These are phyloP conservation scores for Drosophila colorata DNA, from an alignment of 2,888 invertebrate species.

Conservation along the genomic window DNA sequence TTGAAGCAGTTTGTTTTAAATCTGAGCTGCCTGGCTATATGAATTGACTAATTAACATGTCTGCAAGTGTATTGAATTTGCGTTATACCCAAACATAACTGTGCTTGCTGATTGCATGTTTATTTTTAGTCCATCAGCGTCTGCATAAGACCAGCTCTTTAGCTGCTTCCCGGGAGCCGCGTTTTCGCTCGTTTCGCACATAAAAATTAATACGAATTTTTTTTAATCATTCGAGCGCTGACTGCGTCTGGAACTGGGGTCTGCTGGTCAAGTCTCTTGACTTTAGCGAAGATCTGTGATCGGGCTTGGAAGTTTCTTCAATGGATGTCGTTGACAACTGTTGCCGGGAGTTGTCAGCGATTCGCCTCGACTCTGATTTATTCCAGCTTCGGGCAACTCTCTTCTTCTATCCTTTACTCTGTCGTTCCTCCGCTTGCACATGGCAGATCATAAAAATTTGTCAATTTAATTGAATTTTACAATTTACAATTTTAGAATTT, in stretches of 20 bases:
- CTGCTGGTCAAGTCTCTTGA: conserved; percentile 6
- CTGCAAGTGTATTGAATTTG: conserved; percentile 3
- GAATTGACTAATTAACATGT: conserved; percentile 18
- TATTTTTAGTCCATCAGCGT: conserved; percentile 26
- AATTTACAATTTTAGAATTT: conserved; percentile 70
- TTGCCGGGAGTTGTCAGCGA: conserved; percentile 37
- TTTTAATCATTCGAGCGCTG: conserved; percentile 48
- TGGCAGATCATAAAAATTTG: conserved; percentile 73
- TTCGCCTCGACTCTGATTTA: conserved; percentile 55
- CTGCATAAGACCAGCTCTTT: conserved; percentile 12
- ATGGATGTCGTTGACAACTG: conserved; percentile 37
- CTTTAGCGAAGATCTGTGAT: conserved; percentile 1
- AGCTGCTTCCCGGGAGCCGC: conserved; percentile 24
- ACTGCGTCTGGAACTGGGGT: conserved; percentile 12
- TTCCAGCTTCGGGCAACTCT: conserved; percentile 20
- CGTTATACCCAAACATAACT: conserved; percentile 1
- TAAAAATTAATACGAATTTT: conserved; percentile 80
- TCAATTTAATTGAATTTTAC: conserved; percentile 78
- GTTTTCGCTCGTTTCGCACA: conserved; percentile 66
- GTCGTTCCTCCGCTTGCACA: neutral
- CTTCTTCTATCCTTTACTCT: neutral
- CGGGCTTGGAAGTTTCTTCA: conserved; percentile 11
- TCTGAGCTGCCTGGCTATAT: neutral
- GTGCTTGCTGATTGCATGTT: conserved; percentile 13
- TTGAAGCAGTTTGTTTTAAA: no score